Conservation (phyloP, 2,888 invertebrate genomes). For the Athetis lepigone region DNA sequence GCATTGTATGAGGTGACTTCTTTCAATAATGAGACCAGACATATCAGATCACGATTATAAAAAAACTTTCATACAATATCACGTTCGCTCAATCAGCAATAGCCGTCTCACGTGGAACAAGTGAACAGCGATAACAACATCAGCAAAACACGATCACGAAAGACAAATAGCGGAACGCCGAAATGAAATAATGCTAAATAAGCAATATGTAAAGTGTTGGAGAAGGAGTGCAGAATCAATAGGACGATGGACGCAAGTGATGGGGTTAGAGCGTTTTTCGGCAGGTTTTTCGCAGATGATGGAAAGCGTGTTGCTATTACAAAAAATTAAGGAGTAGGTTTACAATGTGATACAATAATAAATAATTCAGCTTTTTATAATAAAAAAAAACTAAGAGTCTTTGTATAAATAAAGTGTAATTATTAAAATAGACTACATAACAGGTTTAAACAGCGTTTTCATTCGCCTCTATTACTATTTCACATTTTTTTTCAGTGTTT, state of each 20-base stretch:
- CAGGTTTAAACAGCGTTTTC: too few species aligned
- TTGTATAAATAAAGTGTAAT: too few species aligned
- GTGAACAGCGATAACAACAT: constrained; percentile 73
- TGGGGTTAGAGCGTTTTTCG: constrained; percentile 2
- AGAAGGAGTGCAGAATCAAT: constrained; percentile 83
- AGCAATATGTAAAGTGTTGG: constrained; percentile 88
- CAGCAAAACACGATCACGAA: constrained; percentile 76
- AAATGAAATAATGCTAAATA: constrained; percentile 88
- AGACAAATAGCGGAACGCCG: constrained; percentile 82
- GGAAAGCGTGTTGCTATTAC: constrained; percentile 9
- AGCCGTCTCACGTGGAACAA: constrained; percentile 56
- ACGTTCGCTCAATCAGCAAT: constrained; percentile 55
- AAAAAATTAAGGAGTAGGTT: neutral
- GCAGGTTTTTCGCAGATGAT: neutral
- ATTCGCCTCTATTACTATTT: too few species aligned
- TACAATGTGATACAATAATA: too few species aligned
- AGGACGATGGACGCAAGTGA: constrained; percentile 62
- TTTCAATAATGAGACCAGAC: constrained; percentile 8
- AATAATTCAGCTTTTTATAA: too few species aligned
- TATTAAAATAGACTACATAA: too few species aligned
- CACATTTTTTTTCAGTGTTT: too few species aligned
- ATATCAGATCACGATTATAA: constrained; percentile 27
- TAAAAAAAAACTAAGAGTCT: too few species aligned
- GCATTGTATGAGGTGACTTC: constrained; percentile 16
- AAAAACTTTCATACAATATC: constrained; percentile 36